Base-by-base conservation (phyloP, 2,888 invertebrate species). In the Netelia melanura region DNA sequence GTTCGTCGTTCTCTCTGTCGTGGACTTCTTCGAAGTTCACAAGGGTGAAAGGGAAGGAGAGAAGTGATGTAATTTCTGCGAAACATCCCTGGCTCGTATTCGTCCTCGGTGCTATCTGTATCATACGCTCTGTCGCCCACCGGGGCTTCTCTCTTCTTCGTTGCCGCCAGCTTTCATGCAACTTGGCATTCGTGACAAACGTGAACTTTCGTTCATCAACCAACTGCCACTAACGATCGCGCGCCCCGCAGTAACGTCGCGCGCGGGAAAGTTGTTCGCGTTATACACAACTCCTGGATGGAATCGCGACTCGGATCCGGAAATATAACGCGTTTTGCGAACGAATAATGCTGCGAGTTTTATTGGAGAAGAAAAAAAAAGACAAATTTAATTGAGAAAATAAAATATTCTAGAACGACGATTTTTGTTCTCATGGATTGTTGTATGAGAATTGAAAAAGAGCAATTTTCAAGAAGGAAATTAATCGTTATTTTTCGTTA, bases 131-230 rank as follows among this genome's bases (percentile, higher is more conserved):
- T 21, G 21, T 58, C 21, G 58, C 58, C 58, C 21, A 58, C 21
- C 58, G 17, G 17, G 48, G 17, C 56, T 21, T 58, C 58, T 9
- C 21, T 58, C 58, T 54, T 54, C 58, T 0, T 21, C 58, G 58
- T n/a, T 58, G 23, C 17, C 58, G 58, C 58, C 21, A 58, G 21
- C 21, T 21, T 58, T 9, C 58, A 58, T 58, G 17, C 58, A 58
- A 58, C 58, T 58, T 58, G 58, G 17, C 23, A 58, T 21, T 58
- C 58, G 17, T 17, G 2, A 58, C 9, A 23, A 10, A 58, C 58
- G 21, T 58, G 58, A 58, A 58, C 58, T 58, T 58, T 58, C 21
- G 58, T 58, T 58, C 58, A 58, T 58, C 58, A 58, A 58, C 17
- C 21, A n/a, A 58, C 17, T 58, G n/a, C 21, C 21, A 58, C 58